Evolutionary conservation across 2,888 invertebrate species (phyloP).

Genomic region (Pseudanteris insignis): DNA sequence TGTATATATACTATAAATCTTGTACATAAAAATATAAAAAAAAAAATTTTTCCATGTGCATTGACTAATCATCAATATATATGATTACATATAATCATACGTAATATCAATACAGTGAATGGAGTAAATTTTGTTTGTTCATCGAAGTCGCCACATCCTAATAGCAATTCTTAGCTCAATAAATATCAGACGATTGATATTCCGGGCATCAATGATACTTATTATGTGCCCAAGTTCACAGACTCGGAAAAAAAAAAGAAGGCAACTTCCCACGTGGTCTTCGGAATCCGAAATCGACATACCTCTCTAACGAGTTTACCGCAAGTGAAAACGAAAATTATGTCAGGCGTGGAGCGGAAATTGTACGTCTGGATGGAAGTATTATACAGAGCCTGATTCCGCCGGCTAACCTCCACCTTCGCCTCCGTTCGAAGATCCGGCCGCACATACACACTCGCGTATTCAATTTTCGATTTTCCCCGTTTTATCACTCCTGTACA

Average conservation of each 20-base stretch:
- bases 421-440: conserved; percentile 24
- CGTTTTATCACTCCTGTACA: conserved; percentile 4
- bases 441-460: conserved; percentile 24
- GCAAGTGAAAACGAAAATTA: conserved; percentile 28
- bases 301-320: conserved; percentile 18
- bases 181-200: no score
- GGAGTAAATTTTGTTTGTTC: conserved; percentile 6
- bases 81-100: no score
- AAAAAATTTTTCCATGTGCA: no score
- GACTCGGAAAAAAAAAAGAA: conserved; percentile 5
- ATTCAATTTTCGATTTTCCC: conserved; percentile 39
- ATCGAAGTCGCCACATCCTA: no score
- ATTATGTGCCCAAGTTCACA: conserved; percentile 9
- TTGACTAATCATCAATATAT: no score
- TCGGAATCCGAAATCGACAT: conserved; percentile 13
- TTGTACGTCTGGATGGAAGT: conserved; percentile 14
- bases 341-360: conserved; percentile 19
- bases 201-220: conserved; percentile 5
- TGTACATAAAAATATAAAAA: no score
- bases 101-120: no score
- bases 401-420: conserved; percentile 24
- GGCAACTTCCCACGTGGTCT: conserved; percentile 7
- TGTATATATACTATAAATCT: no score
- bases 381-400: conserved; percentile 24
- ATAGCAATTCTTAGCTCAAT: no score